Conservation (phyloP, 2,113 vertebrate species). For the Corythoichthys intestinalis region DNA sequence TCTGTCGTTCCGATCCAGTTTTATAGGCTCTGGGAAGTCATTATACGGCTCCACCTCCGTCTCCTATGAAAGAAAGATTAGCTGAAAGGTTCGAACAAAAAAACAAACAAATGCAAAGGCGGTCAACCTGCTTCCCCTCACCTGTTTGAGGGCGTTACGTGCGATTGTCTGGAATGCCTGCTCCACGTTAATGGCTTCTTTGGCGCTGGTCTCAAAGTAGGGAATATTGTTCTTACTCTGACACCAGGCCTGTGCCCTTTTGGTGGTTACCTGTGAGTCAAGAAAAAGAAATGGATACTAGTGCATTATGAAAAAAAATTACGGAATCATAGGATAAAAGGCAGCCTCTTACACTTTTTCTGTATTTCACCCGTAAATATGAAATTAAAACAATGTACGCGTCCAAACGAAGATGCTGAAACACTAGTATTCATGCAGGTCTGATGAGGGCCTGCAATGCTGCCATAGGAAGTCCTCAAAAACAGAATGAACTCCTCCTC, state of each 20-base stretch:
- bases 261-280: slow-evolving; percentile 86
- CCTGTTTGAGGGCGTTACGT: slow-evolving; percentile 98
- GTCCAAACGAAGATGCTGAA: too few relatives aligned
- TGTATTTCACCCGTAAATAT: too few relatives aligned
- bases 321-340: neutral
- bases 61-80: slow-evolving; percentile 71
- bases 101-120: too few relatives aligned
- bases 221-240: slow-evolving; percentile 99
- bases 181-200: slow-evolving; percentile 98
- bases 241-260: slow-evolving; percentile 97
- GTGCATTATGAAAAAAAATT: neutral
- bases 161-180: slow-evolving; percentile 99
- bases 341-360: too few relatives aligned
- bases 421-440: too few relatives aligned
- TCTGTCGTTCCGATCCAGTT: slow-evolving; percentile 94
- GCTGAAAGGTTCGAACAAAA: too few relatives aligned
- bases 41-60: slow-evolving; percentile 98
- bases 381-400: too few relatives aligned
- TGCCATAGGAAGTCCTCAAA: too few relatives aligned
- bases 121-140: slow-evolving; percentile 39
- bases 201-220: slow-evolving; percentile 98
- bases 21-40: slow-evolving; percentile 97
- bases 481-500: too few relatives aligned
- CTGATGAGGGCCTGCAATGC: too few relatives aligned
- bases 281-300: neutral